phyloP scores from a whole-genome alignment of 2,888 invertebrate genomes.

The Podabrus alpinus region DNA sequence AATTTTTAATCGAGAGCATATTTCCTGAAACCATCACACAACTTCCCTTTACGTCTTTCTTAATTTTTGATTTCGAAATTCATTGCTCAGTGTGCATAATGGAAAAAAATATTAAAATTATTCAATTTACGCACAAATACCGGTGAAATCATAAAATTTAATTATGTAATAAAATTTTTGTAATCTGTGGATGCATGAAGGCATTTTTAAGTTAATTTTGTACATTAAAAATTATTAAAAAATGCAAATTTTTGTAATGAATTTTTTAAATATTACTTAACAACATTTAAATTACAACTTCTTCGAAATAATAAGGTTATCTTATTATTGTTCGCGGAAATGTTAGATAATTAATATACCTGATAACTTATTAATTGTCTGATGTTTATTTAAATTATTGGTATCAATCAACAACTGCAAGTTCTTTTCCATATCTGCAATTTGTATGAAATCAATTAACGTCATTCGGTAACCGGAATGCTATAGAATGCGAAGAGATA shows the following conservation, averaged over 20 bases:
- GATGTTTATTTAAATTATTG: neutral
- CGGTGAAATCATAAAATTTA: neutral
- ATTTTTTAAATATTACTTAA: neutral
- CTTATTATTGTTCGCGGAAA: constrained; percentile 6
- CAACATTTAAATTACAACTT: neutral
- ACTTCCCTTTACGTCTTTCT: constrained; percentile 25
- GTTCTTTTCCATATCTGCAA: neutral
- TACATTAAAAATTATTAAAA: neutral
- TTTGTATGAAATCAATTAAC: neutral
- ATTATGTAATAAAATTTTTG: neutral
- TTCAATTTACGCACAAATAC: neutral
- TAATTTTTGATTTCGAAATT: constrained; percentile 4
- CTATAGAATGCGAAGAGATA: neutral
- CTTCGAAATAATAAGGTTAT: neutral
- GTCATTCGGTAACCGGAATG: neutral
- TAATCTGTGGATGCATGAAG: neutral
- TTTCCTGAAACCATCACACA: constrained; percentile 23
- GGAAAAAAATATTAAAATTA: neutral
- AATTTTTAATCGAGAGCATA: constrained; percentile 4
- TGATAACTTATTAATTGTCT: neutral
- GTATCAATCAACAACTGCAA: neutral
- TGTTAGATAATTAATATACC: constrained; percentile 3
- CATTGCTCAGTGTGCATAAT: neutral
- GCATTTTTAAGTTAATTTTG: neutral
- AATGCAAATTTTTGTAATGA: neutral